Evolutionary conservation across 2,888 invertebrate genomes (phyloP).

Genomic region (Callyntrura sp.): DNA sequence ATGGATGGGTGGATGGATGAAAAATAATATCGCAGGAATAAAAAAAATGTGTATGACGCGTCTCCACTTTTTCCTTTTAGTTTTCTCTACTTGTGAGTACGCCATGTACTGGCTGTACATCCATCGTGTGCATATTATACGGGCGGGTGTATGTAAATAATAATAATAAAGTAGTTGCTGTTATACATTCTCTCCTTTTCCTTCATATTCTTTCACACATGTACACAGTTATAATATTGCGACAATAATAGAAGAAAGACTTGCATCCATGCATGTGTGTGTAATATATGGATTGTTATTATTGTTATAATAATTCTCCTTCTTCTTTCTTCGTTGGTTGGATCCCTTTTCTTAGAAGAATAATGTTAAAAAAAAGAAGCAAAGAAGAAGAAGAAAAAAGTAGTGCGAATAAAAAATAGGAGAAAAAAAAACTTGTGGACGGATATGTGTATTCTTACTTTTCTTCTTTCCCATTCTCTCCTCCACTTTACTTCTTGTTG

Average conservation of each 20-base stretch:
- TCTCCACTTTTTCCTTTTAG: slow-evolving; percentile 19
- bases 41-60: slow-evolving; percentile 47
- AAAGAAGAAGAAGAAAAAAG: slow-evolving; percentile 35
- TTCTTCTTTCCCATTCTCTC: slow-evolving; percentile 63
- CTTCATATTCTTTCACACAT: background rate
- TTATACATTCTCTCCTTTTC: background rate
- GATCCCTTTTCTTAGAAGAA: slow-evolving; percentile 70
- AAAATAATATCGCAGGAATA: slow-evolving; percentile 32
- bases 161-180: slow-evolving; percentile 9
- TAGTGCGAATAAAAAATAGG: slow-evolving; percentile 71
- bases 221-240: slow-evolving; percentile 34
- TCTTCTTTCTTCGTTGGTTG: slow-evolving; percentile 54
- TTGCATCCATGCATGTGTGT: slow-evolving; percentile 59
- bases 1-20: slow-evolving; percentile 39
- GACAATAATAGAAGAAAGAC: slow-evolving; percentile 35
- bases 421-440: slow-evolving; percentile 69
- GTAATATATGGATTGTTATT: slow-evolving; percentile 73
- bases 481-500: slow-evolving; percentile 69
- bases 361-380: slow-evolving; percentile 53
- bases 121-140: background rate
- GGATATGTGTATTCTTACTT: slow-evolving; percentile 72
- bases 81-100: background rate
- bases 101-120: no score
- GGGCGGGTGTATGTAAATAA: background rate
- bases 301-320: slow-evolving; percentile 73